A percentile compares a stretch with the other conserved stretches of the same genome.
These are phyloP conservation scores for Halichoerus grypus DNA, from an alignment of 2,113 vertebrate genomes.

Conservation along the genomic window DNA sequence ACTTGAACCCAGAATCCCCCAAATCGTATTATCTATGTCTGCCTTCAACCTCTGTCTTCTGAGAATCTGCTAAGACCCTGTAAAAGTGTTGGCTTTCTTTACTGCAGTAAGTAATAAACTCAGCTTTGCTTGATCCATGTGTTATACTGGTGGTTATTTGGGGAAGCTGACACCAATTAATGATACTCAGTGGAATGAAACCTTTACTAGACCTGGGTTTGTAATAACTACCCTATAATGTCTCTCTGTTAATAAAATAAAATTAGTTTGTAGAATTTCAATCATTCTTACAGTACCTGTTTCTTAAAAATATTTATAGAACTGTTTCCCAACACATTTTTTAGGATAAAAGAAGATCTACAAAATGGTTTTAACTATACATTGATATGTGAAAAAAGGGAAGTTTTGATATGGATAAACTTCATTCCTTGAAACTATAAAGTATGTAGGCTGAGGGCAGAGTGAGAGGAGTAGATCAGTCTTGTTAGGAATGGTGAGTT, in stretches of 20 bases:
- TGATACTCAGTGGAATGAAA: background rate
- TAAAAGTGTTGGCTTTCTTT: background rate
- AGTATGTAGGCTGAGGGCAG: background rate
- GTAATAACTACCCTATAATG: background rate
- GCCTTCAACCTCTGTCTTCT: background rate
- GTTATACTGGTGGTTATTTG: background rate
- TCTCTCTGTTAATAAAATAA: background rate
- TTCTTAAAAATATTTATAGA: conserved; percentile 5
- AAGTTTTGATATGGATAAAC: background rate
- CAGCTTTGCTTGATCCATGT: background rate
- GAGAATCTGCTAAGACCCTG: background rate
- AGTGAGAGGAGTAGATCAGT: background rate
- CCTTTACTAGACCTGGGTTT: background rate
- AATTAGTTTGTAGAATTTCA: background rate
- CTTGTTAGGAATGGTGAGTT: background rate
- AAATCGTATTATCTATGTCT: background rate
- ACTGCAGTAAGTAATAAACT: background rate
- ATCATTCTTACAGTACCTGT: background rate
- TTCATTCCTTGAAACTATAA: background rate
- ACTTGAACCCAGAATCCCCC: background rate
- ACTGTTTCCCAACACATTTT: background rate
- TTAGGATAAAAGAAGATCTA: background rate
- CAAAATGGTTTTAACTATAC: background rate
- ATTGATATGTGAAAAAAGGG: background rate
- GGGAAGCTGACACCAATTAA: background rate